Evolutionary conservation across 2,113 vertebrate species (phyloP).

Genomic region (Lepisosteus osseus): DNA sequence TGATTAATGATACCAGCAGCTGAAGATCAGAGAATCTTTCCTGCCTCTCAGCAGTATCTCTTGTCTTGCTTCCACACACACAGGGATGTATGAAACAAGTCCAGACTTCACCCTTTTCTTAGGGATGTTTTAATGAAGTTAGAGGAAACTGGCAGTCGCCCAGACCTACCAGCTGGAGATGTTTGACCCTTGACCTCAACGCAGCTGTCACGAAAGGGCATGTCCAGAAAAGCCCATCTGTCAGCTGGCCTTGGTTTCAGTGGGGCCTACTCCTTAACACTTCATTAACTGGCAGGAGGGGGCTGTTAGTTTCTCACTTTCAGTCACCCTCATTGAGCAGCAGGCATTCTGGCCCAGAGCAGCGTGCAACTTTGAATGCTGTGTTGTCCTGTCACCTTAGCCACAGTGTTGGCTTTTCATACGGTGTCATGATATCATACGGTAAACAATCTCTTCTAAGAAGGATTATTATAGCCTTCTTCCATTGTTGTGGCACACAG

Average conservation of each 20-base stretch:
- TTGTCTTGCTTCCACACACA: background rate
- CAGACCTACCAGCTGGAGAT: constrained; percentile 40
- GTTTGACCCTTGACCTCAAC: constrained; percentile 52
- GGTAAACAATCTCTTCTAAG: no score
- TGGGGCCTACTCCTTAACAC: constrained; percentile 43
- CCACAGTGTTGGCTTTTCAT: background rate
- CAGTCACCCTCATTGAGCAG: constrained; percentile 48
- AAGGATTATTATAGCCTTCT: no score
- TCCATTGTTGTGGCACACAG: no score
- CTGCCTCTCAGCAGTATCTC: background rate
- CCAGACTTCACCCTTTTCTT: constrained; percentile 15
- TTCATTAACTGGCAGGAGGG: constrained; percentile 26
- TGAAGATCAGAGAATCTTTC: constrained; percentile 9
- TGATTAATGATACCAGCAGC: constrained; percentile 27
- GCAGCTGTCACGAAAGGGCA: constrained; percentile 61
- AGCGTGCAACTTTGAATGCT: background rate
- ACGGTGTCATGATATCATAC: no score
- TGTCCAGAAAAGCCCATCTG: constrained; percentile 66
- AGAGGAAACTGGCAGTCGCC: constrained; percentile 2
- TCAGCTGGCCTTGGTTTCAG: constrained; percentile 56
- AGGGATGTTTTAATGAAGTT: constrained; percentile 22
- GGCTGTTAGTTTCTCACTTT: constrained; percentile 34
- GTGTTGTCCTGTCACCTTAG: background rate
- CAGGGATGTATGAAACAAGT: constrained; percentile 2
- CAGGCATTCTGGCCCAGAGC: background rate